These are phyloP conservation scores for Drosophila affinis DNA, from an alignment of 2,888 invertebrate species.

Conservation along the genomic window DNA sequence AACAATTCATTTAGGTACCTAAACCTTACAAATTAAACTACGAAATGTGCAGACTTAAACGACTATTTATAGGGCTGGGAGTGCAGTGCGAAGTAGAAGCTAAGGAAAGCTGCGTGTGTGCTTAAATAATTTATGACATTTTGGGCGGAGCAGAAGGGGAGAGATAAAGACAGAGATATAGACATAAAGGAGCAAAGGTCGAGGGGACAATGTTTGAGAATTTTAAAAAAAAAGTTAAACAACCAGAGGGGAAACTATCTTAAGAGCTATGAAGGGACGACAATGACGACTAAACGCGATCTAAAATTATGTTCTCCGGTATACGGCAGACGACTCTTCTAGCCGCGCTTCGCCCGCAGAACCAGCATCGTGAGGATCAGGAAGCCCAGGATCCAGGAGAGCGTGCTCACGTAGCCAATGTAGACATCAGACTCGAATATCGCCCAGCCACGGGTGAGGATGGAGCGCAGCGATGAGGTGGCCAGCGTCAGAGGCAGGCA, in stretches of 20 bases:
- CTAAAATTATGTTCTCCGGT: slow-evolving; percentile 53
- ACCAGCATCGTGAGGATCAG: slow-evolving; percentile 91
- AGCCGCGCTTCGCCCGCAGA: slow-evolving; percentile 92
- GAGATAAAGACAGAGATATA: neutral
- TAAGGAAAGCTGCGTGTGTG: slow-evolving; percentile 51
- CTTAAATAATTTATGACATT: slow-evolving; percentile 79
- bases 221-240: slow-evolving; percentile 15
- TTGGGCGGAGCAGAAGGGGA: slow-evolving; percentile 34
- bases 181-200: slow-evolving; percentile 1
- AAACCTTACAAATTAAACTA: slow-evolving; percentile 74
- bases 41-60: slow-evolving; percentile 60
- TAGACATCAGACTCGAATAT: slow-evolving; percentile 92
- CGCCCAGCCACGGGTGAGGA: slow-evolving; percentile 94
- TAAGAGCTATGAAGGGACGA: slow-evolving; percentile 33
- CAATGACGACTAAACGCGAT: slow-evolving; percentile 63
- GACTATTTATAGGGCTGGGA: slow-evolving; percentile 40
- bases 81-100: slow-evolving; percentile 24
- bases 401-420: slow-evolving; percentile 93
- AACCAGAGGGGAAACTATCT: slow-evolving; percentile 43
- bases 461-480: slow-evolving; percentile 94
- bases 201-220: slow-evolving; percentile 8
- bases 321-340: slow-evolving; percentile 75
- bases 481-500: slow-evolving; percentile 94
- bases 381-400: slow-evolving; percentile 93
- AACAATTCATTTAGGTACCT: slow-evolving; percentile 72